phyloP scores from a whole-genome alignment of 2,797 vertebrate species.

The Halcyon badia region DNA sequence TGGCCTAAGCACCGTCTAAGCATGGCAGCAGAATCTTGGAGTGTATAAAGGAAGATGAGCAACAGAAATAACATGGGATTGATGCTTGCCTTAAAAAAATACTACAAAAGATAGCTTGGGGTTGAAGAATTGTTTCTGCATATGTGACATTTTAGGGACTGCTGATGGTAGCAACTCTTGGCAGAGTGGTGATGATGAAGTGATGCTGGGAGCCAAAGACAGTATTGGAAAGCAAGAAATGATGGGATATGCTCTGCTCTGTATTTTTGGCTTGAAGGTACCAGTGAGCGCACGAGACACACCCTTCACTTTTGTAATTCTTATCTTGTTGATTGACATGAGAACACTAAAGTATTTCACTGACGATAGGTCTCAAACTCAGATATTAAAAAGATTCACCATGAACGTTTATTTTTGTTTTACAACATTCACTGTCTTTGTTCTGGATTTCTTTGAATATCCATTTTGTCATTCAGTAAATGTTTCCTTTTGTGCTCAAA shows the following conservation, averaged over 20 bases:
- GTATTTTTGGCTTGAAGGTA: conserved; percentile 29
- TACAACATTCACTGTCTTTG: not conserved
- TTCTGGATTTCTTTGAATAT: conserved; percentile 26
- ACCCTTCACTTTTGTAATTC: conserved; percentile 11
- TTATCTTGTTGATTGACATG: conserved; percentile 25
- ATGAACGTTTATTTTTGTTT: not conserved
- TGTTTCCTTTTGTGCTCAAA: conserved; percentile 42
- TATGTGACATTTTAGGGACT: not conserved
- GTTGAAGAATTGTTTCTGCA: not conserved
- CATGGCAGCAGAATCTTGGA: not conserved
- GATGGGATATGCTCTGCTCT: not conserved
- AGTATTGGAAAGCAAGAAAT: conserved; percentile 29
- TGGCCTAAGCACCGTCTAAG: not conserved
- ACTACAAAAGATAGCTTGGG: not conserved
- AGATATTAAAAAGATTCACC: not conserved
- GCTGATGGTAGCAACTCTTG: not conserved
- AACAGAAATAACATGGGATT: not conserved
- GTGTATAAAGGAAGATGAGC: not conserved
- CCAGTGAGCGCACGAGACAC: not conserved
- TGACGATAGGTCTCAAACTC: not conserved
- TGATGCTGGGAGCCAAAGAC: conserved; percentile 8
- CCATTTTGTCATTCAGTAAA: conserved; percentile 38
- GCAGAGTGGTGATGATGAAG: not conserved
- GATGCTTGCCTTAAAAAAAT: not conserved
- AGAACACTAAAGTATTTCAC: conserved; percentile 11